Conservation (phyloP, 1,140 invertebrate genomes). For the Bombus impatiens region DNA sequence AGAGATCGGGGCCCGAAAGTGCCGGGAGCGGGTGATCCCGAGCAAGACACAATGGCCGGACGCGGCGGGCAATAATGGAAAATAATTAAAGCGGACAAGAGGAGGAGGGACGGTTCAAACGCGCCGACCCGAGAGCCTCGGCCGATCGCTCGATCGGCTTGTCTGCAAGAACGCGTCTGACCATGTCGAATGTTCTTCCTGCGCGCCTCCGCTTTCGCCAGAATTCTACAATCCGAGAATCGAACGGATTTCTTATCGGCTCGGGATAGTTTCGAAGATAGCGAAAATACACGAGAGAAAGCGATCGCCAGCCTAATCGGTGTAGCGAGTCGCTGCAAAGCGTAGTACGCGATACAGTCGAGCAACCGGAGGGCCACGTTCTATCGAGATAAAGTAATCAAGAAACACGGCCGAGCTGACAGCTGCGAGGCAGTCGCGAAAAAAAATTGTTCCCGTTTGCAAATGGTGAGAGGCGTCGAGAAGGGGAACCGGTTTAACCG, state of each 20-base stretch:
- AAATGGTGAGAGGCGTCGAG: neutral
- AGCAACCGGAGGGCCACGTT: neutral
- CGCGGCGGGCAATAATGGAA: slow-evolving; percentile 71
- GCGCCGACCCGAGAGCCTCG: slow-evolving; percentile 64
- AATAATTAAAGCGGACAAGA: slow-evolving; percentile 73
- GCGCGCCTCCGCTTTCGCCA: neutral
- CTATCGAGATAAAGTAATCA: slow-evolving; percentile 12
- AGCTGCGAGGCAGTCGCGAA: neutral
- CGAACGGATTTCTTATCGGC: neutral
- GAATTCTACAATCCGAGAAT: neutral
- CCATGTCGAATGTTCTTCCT: slow-evolving; percentile 48
- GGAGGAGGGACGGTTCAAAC: slow-evolving; percentile 66
- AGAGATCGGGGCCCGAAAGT: slow-evolving; percentile 51
- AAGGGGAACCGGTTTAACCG: slow-evolving; percentile 40
- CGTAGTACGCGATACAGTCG: neutral
- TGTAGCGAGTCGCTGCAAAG: neutral
- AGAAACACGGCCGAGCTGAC: neutral
- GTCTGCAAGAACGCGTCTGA: slow-evolving; percentile 23
- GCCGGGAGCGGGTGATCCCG: slow-evolving; percentile 30
- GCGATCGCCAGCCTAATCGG: neutral
- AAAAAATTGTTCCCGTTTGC: slow-evolving; percentile 26
- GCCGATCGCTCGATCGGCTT: slow-evolving; percentile 47
- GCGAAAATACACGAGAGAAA: neutral
- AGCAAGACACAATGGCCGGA: slow-evolving; percentile 66
- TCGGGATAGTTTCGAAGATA: neutral